Base-by-base conservation (phyloP, 1,140 invertebrate genomes). In the Cydia fagiglandana region DNA sequence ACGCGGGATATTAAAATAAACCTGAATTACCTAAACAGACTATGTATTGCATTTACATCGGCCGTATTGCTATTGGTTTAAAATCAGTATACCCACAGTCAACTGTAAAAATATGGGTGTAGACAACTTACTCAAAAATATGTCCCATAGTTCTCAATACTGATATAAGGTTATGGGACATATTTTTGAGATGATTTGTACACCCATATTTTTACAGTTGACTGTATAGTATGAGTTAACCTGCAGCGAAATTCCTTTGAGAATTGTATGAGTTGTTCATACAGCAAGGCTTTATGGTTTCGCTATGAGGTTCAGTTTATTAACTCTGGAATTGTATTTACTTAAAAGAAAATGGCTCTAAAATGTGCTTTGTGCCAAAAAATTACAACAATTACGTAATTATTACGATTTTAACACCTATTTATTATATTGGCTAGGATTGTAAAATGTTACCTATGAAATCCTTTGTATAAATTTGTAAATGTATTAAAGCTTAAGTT, bases 351-450 rank as follows among this genome's bases (percentile, higher is more conserved):
- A 30, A 30, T 73, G 64, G 75, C 75, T 76, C 76, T 74, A 75
- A 47, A 75, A 77, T 81, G 77, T 77, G 70, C 79, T 75, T 83
- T 84, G 88, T 91, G 89, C 89, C 88, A 91, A 91, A 90, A 24
- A 41, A 70, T 70, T 17, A 70, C 81, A 50, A 80, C 82, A 81
- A 80, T 79, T 73, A 30, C 24, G 24, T 24, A 24, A 0, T 24
- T 24, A 78, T 68, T 38, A 77, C 73, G 75, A 64, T 75, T 78
- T 77, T 75, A 77, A 75, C 75, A 80, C 56, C 80, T 80, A 78
- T 78, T 78, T 80, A 79, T 80, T 83, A 76, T 83, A 83, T 85
- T 84, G 79, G 79, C 78, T 80, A 74, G 41, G 75, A 78, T 75
- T 47, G 45, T 77, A 77, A 81, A 83, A 81, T 83, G 85, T 88